Evolutionary conservation across 2,797 vertebrate species (phyloP).

Genomic region (Enteromius unitaeniatus): DNA sequence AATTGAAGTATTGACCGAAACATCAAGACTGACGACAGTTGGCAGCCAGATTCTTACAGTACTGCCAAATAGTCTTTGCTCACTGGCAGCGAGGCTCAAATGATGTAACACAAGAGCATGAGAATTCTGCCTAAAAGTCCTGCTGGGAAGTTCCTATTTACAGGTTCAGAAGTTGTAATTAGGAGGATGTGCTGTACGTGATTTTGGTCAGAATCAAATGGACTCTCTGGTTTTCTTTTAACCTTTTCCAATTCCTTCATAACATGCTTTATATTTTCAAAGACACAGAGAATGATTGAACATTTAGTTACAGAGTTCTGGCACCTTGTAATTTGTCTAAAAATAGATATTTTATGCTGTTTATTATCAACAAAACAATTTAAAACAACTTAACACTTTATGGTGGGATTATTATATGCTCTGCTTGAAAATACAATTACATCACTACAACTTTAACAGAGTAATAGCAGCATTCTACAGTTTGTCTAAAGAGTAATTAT

Average conservation of each 20-base stretch:
- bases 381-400: neutral
- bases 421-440: no score
- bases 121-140: conserved; percentile 4
- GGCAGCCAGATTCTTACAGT: neutral
- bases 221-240: neutral
- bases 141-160: neutral
- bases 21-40: conserved; percentile 1
- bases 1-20: neutral
- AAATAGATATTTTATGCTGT: neutral
- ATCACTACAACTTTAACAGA: no score
- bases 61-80: conserved; percentile 20
- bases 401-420: neutral
- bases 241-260: no score
- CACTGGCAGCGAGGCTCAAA: conserved; percentile 1
- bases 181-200: neutral
- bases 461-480: neutral
- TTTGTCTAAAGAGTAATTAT: neutral
- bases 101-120: conserved; percentile 32
- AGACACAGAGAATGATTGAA: neutral
- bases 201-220: neutral
- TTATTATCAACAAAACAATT: neutral
- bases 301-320: neutral
- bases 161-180: neutral
- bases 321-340: neutral
- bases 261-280: neutral